Percentiles rank a stretch among this genome's conserved stretches.
Conservation (phyloP, 1,140 invertebrate species). For the Megathymus violae region DNA sequence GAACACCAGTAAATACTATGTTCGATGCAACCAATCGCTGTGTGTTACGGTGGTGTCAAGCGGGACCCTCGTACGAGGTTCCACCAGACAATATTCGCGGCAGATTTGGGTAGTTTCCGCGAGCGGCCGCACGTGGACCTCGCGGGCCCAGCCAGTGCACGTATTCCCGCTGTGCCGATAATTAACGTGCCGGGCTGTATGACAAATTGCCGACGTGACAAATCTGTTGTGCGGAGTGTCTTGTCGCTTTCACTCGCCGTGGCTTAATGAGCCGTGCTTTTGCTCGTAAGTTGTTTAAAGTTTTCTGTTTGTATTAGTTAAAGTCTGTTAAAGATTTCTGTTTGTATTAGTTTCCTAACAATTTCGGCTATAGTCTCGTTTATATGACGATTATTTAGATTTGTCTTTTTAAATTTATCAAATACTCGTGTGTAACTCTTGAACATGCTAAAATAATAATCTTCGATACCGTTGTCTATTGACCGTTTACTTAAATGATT, state of each 20-base stretch:
- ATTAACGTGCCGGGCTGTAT: conserved; percentile 54
- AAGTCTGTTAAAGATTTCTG: too few species aligned
- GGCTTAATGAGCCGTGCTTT: conserved; percentile 19
- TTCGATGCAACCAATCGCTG: too few species aligned
- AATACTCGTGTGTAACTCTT: too few species aligned
- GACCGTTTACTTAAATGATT: too few species aligned
- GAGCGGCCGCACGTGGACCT: conserved; percentile 53
- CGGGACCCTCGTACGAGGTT: not conserved
- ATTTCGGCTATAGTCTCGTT: too few species aligned
- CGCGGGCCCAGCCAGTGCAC: conserved; percentile 52
- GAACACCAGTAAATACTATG: too few species aligned
- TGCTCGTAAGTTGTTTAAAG: conserved; percentile 24
- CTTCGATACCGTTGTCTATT: too few species aligned
- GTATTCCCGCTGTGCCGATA: conserved; percentile 54
- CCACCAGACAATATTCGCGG: conserved; percentile 39
- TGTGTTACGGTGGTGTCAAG: not conserved
- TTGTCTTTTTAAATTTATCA: too few species aligned
- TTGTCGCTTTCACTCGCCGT: conserved; percentile 18
- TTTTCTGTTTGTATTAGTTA: conserved; percentile 5
- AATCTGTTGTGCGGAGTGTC: conserved; percentile 45
- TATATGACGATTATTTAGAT: too few species aligned
- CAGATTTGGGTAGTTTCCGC: conserved; percentile 57
- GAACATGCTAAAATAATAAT: too few species aligned
- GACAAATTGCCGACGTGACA: conserved; percentile 56
- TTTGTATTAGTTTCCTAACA: too few species aligned